Percentiles rank a stretch among this genome's conserved stretches.
phyloP scores from a whole-genome alignment of 2,113 vertebrate species.

The Psilopsiagon aymara region DNA sequence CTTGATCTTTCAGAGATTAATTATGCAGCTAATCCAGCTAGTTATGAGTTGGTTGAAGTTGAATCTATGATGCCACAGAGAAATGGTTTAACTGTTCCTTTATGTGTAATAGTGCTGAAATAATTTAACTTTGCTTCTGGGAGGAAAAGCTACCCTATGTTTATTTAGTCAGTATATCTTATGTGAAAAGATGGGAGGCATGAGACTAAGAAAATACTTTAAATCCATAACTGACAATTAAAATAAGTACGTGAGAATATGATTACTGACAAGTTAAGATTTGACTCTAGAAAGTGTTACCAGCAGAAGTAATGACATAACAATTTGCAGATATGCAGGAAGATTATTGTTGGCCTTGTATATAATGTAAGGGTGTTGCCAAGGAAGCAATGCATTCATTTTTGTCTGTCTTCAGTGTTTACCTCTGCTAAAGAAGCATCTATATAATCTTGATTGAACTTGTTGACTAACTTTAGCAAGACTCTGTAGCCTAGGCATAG shows the following conservation, averaged over 20 bases:
- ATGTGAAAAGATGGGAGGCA: not conserved
- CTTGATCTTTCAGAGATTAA: not conserved
- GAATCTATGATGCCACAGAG: not conserved
- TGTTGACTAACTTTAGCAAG: conserved; percentile 92
- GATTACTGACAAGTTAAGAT: not conserved
- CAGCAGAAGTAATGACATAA: not conserved
- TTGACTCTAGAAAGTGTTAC: not conserved
- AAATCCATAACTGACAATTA: not conserved
- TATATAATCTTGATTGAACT: conserved; percentile 78
- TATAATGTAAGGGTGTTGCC: conserved; percentile 28
- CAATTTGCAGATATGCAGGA: not conserved
- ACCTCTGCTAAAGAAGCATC: conserved; percentile 70
- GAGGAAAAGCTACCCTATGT: not conserved
- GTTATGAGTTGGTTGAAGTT: not conserved
- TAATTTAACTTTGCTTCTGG: not conserved
- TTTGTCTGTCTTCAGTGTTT: conserved; percentile 71
- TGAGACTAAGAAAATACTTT: not conserved
- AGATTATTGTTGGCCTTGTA: not conserved
- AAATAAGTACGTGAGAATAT: not conserved
- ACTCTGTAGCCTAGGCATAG: conserved; percentile 86
- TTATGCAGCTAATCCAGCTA: not conserved
- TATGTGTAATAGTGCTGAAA: not conserved
- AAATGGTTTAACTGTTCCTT: not conserved
- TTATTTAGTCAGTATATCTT: not conserved
- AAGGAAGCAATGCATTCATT: conserved; percentile 45